Percentiles rank a stretch among this genome's conserved stretches.
phyloP scores from a whole-genome alignment of 2,888 invertebrate genomes.

The Sericinus montela region DNA sequence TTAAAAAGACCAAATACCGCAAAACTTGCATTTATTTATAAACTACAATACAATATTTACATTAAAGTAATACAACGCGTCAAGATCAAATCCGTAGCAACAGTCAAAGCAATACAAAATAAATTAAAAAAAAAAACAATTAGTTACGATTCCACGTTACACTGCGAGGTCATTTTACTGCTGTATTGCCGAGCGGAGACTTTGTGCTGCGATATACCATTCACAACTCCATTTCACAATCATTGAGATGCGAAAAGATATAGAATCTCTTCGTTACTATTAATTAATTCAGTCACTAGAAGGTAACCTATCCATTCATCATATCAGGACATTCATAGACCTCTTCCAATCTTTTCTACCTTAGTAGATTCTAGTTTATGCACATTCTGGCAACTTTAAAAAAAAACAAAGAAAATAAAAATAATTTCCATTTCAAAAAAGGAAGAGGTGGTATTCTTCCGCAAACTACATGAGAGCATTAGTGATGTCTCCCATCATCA shows the following conservation, averaged over 20 bases:
- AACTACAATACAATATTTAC: constrained; percentile 67
- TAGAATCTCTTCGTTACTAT: background rate
- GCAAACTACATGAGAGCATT: constrained; percentile 8
- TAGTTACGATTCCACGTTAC: constrained; percentile 24
- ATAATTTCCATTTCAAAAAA: constrained; percentile 1
- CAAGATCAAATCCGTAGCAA: constrained; percentile 75
- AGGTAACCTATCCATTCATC: background rate
- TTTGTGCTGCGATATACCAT: constrained; percentile 22
- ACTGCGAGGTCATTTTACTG: constrained; percentile 44
- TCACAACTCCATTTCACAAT: constrained; percentile 12
- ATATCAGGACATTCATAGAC: background rate
- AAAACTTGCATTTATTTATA: constrained; percentile 69
- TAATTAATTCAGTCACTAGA: background rate
- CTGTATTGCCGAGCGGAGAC: constrained; percentile 41
- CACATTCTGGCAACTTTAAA: background rate
- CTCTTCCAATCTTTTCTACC: background rate
- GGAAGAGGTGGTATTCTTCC: background rate
- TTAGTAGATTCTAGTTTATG: background rate
- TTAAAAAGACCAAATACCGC: constrained; percentile 37
- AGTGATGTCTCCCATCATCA: constrained; percentile 14
- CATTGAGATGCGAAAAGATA: background rate
- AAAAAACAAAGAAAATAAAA: background rate
- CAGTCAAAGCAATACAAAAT: constrained; percentile 70
- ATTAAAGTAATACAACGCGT: constrained; percentile 72
- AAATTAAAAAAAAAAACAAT: constrained; percentile 53